Evolutionary conservation across 2,888 invertebrate species (phyloP).

Genomic region (Eristalinus aeneus): DNA sequence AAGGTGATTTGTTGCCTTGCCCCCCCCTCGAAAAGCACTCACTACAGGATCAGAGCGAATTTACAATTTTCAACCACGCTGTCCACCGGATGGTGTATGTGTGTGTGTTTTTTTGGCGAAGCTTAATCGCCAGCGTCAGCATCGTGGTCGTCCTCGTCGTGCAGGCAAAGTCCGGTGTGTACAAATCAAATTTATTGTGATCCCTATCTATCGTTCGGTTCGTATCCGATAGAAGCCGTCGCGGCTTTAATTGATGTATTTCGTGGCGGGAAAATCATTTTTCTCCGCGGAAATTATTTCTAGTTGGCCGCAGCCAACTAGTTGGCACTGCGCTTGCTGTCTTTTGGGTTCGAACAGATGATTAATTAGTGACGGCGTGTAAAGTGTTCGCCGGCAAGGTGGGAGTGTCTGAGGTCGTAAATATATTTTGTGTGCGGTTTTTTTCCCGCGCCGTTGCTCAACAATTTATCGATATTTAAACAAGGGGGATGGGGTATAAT

Average conservation of each 20-base stretch:
- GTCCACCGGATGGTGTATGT: neutral
- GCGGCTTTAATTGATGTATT: conserved; percentile 65
- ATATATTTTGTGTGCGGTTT: conserved; percentile 31
- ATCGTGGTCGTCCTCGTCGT: conserved; percentile 13
- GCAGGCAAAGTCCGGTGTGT: conserved; percentile 26
- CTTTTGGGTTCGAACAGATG: conserved; percentile 21
- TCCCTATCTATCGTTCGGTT: conserved; percentile 66
- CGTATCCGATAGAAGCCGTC: conserved; percentile 49
- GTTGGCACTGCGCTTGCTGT: neutral
- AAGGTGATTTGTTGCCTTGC: conserved; percentile 68
- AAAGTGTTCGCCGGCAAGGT: neutral
- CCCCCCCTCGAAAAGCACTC: conserved; percentile 28
- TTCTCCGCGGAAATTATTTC: conserved; percentile 12
- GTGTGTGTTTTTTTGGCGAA: conserved; percentile 31
- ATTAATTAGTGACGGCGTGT: conserved; percentile 61
- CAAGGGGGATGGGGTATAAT: conserved; percentile 6
- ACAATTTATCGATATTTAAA: conserved; percentile 42
- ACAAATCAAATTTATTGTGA: conserved; percentile 70
- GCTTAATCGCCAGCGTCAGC: conserved; percentile 49
- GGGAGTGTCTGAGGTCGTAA: conserved; percentile 62
- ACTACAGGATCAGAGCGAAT: conserved; percentile 66
- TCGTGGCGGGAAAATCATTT: conserved; percentile 49
- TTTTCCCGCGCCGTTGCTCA: conserved; percentile 1
- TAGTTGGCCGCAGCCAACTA: neutral
- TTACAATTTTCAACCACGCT: conserved; percentile 32